A percentile compares a stretch with the other conserved stretches of the same genome.
These are phyloP conservation scores for Eristalis tenax DNA, from an alignment of 2,888 invertebrate species.

Conservation along the genomic window DNA sequence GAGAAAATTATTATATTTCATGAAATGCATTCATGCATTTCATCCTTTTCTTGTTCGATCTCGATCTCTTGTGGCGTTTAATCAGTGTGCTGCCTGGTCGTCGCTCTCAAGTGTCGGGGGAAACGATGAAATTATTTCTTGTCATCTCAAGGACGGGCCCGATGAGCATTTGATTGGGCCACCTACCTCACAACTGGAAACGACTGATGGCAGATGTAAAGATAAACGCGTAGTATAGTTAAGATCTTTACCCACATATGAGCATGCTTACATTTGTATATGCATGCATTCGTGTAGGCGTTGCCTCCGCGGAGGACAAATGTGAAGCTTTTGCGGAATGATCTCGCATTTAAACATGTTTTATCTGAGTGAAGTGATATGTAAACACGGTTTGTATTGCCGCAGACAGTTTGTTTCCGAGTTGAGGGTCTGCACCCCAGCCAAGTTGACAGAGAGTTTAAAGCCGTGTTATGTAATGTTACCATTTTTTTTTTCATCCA, in stretches of 20 bases:
- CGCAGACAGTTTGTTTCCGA: neutral
- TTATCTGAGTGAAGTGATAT: neutral
- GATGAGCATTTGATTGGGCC: constrained; percentile 66
- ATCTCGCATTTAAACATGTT: neutral
- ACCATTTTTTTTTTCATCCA: no score
- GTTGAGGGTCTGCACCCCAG: no score
- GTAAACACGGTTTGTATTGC: neutral
- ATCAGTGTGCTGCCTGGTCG: constrained; percentile 47
- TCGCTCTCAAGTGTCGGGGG: constrained; percentile 64
- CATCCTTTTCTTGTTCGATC: constrained; percentile 40
- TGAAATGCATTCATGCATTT: constrained; percentile 68
- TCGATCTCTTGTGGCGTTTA: constrained; percentile 48
- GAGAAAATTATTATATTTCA: constrained; percentile 65
- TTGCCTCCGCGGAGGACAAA: neutral
- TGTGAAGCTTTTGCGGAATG: neutral
- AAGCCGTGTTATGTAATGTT: no score
- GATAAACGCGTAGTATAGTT: neutral
- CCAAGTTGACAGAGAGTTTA: no score
- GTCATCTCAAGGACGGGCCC: constrained; percentile 65
- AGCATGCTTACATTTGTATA: neutral
- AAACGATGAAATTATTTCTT: constrained; percentile 70
- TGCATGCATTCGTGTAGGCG: neutral
- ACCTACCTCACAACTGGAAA: constrained; percentile 51
- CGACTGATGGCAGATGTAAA: constrained; percentile 37
- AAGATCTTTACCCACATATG: neutral